Conservation (phyloP, 2,888 invertebrate species). For the Volucella zonaria region DNA sequence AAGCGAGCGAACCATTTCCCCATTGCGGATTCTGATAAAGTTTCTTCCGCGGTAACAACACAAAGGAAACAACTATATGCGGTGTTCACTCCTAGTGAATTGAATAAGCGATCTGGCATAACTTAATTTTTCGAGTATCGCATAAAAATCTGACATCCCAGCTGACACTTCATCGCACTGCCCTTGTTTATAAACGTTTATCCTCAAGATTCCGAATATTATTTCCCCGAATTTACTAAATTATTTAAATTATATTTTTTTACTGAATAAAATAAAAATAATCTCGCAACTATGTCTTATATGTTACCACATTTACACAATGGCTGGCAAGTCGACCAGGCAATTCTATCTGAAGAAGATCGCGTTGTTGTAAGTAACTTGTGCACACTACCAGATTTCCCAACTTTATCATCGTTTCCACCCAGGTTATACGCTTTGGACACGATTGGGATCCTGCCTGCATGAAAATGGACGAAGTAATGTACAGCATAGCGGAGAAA, state of each 20-base stretch:
- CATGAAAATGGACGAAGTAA: constrained; percentile 99
- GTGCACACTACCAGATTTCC: too few species aligned
- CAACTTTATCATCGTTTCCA: background rate
- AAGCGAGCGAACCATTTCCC: too few species aligned
- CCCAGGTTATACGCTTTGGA: constrained; percentile 96
- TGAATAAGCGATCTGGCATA: constrained; percentile 7
- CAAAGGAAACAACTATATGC: too few species aligned
- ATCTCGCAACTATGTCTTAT: constrained; percentile 92
- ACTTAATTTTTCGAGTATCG: constrained; percentile 45
- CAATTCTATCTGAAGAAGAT: constrained; percentile 99
- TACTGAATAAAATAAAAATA: constrained; percentile 47
- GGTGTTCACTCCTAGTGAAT: too few species aligned
- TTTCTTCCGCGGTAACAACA: too few species aligned
- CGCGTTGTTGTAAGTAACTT: constrained; percentile 93
- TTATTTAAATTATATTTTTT: background rate
- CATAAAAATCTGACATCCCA: background rate
- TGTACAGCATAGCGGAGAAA: constrained; percentile 97
- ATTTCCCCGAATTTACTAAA: background rate
- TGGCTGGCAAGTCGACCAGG: constrained; percentile 99
- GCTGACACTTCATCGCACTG: constrained; percentile 15
- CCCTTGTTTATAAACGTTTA: constrained; percentile 45
- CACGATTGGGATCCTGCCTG: constrained; percentile 99
- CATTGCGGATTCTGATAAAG: too few species aligned
- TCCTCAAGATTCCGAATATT: background rate
- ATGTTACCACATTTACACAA: constrained; percentile 99